Conservation (phyloP, 2,113 vertebrate species). For the Bettongia penicillata region DNA sequence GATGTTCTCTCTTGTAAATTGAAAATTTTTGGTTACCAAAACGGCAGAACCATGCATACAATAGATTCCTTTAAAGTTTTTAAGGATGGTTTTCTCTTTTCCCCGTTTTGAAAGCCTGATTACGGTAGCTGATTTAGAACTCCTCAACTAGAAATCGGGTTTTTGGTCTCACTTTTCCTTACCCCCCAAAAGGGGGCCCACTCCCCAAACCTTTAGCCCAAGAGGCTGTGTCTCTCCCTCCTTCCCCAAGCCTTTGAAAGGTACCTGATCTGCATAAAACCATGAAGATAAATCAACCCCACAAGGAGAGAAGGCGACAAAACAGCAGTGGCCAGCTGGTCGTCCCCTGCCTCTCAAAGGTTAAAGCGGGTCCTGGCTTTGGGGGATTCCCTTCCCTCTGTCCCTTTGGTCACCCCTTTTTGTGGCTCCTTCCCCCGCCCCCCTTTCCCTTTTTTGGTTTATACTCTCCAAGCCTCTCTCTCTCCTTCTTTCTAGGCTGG, state of each 20-base stretch:
- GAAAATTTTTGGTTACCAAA: background rate
- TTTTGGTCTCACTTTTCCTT: background rate
- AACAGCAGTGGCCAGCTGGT: background rate
- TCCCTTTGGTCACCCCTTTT: no score
- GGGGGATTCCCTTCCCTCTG: background rate
- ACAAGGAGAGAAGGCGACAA: background rate
- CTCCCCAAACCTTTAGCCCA: background rate
- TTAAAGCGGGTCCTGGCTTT: background rate
- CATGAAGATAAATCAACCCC: conserved; percentile 51
- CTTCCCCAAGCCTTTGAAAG: conserved; percentile 33
- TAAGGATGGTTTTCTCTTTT: background rate
- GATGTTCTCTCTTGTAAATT: background rate
- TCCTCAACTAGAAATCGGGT: background rate
- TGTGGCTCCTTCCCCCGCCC: background rate
- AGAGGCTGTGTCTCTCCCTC: background rate
- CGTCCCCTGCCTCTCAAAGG: background rate
- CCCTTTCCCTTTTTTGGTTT: background rate
- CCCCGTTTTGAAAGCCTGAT: background rate
- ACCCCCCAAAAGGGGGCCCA: background rate
- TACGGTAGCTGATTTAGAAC: background rate
- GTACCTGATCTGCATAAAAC: conserved; percentile 53
- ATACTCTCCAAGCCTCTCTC: background rate
- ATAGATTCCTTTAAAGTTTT: background rate
- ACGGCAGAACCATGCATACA: background rate
- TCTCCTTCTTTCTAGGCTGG: conserved; percentile 81